These are phyloP conservation scores for Rhinoderma darwinii DNA, from an alignment of 2,113 vertebrate species.

Conservation along the genomic window DNA sequence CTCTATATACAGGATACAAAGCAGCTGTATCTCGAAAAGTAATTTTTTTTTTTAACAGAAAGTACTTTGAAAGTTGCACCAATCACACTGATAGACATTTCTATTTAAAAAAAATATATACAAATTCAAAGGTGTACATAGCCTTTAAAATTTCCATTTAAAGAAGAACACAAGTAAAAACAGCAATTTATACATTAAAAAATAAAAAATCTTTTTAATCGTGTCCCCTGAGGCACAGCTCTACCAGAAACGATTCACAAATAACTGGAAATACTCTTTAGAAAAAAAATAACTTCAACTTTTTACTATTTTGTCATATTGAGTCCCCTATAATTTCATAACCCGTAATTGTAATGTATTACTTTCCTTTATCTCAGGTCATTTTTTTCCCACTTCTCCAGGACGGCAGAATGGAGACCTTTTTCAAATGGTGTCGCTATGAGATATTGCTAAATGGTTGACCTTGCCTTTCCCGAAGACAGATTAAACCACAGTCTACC, in stretches of 20 bases:
- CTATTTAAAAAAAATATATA: too few relatives aligned
- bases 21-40: too few relatives aligned
- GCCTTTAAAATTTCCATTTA: too few relatives aligned
- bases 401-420: slow-evolving; percentile 60
- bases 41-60: too few relatives aligned
- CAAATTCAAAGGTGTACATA: too few relatives aligned
- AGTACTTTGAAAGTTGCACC: too few relatives aligned
- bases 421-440: slow-evolving; percentile 58
- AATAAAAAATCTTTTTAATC: too few relatives aligned
- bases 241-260: neutral
- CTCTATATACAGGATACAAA: too few relatives aligned
- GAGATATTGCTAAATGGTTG: slow-evolving; percentile 62
- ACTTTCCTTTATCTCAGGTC: slow-evolving; percentile 52
- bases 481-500: slow-evolving; percentile 61
- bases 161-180: too few relatives aligned
- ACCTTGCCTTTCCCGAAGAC: slow-evolving; percentile 63
- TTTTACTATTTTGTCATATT: neutral
- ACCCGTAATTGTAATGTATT: slow-evolving; percentile 1
- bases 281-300: neutral
- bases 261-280: neutral
- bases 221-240: too few relatives aligned
- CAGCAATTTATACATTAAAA: neutral
- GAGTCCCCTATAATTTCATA: neutral
- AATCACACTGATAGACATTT: too few relatives aligned
- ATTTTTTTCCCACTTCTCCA: slow-evolving; percentile 60